A percentile compares a stretch with the other conserved stretches of the same genome.
Evolutionary conservation across 2,797 vertebrate genomes (phyloP).

Genomic region (Tadarida brasiliensis): DNA sequence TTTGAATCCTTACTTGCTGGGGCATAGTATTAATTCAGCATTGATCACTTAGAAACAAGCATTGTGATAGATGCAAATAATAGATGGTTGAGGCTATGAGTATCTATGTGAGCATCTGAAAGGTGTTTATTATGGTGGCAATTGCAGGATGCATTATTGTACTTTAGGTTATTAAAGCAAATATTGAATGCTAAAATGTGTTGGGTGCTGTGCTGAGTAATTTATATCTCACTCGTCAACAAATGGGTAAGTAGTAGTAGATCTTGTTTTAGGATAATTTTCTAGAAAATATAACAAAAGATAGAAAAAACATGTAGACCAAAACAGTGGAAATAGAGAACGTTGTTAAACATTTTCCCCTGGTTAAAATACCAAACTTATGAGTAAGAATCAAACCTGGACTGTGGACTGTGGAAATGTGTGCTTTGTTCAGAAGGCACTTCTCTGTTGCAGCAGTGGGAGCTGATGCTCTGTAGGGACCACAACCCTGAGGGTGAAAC

Average conservation of each 20-base stretch:
- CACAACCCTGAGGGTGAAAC: neutral
- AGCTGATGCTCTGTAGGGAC: rapidly evolving
- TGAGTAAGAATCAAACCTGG: neutral
- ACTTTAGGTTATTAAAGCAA: neutral
- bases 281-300: slow-evolving; percentile 27
- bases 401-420: neutral
- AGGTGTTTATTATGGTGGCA: neutral
- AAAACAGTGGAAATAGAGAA: neutral
- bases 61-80: slow-evolving; percentile 21
- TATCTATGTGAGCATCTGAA: slow-evolving; percentile 40
- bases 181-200: neutral
- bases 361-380: neutral
- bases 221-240: neutral
- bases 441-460: neutral
- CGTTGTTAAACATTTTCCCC: neutral
- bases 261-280: slow-evolving; percentile 32
- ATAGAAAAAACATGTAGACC: neutral
- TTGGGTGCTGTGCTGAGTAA: neutral
- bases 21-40: neutral
- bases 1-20: neutral
- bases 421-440: neutral
- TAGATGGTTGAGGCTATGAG: neutral
- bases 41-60: neutral
- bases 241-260: neutral
- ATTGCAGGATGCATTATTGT: neutral